These are phyloP conservation scores for Tricholaema leucomelas DNA, from an alignment of 2,113 vertebrate species.

Conservation along the genomic window DNA sequence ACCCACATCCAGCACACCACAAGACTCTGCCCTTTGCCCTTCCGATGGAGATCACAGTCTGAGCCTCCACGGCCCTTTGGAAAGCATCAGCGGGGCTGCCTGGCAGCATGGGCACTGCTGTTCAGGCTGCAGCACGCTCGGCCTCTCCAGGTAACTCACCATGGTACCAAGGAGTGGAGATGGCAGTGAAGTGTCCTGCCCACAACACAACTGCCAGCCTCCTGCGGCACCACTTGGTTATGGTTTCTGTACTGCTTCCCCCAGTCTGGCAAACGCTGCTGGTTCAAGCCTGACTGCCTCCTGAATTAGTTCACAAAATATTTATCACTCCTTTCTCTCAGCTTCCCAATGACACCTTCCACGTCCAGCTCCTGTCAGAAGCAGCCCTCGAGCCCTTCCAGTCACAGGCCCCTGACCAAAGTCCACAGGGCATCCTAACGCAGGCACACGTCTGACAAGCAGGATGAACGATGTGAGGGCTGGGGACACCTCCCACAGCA, in stretches of 20 bases:
- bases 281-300: background rate
- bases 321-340: background rate
- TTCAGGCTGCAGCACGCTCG: background rate
- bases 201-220: background rate
- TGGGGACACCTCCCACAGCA: background rate
- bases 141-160: background rate
- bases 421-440: background rate
- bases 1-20: accelerated
- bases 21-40: background rate
- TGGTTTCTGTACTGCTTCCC: background rate
- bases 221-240: background rate
- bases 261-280: background rate
- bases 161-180: background rate
- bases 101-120: background rate
- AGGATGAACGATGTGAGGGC: background rate
- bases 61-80: background rate
- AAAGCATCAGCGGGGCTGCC: background rate
- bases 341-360: background rate
- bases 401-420: background rate
- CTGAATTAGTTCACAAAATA: background rate
- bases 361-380: background rate
- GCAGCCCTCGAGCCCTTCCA: background rate
- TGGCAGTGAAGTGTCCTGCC: background rate
- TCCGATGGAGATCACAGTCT: accelerated
- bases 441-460: background rate